Evolutionary conservation across 2,797 vertebrate species (phyloP).

Genomic region (Protonibea diacanthus): DNA sequence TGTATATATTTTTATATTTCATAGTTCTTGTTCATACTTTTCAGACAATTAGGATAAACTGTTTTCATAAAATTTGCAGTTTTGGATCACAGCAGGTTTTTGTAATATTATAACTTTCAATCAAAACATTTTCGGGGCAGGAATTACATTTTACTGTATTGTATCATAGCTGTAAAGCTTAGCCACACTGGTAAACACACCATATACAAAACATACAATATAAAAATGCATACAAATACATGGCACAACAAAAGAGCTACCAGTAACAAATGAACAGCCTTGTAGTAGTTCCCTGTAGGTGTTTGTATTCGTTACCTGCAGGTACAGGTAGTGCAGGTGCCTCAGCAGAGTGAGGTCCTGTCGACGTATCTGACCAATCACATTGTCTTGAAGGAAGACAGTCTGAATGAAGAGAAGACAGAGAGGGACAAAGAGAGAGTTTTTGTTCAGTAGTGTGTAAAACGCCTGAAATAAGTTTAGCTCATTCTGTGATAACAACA

Average conservation of each 20-base stretch:
- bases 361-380: slow-evolving; percentile 87
- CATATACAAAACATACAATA: not conserved
- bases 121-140: not conserved
- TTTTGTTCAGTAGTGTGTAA: not conserved
- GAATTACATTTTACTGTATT: not conserved
- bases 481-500: not conserved
- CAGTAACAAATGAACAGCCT: too few relatives aligned
- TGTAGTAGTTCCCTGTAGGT: too few relatives aligned
- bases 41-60: not conserved
- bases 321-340: slow-evolving; percentile 89
- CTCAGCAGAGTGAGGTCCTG: slow-evolving; percentile 83
- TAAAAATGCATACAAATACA: not conserved
- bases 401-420: slow-evolving; percentile 81
- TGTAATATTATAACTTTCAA: too few relatives aligned
- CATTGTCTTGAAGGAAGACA: slow-evolving; percentile 93
- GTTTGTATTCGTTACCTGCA: slow-evolving; percentile 78
- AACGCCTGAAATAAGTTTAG: not conserved
- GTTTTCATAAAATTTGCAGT: not conserved
- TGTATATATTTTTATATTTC: not conserved
- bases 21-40: not conserved
- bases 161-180: not conserved
- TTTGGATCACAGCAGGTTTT: not conserved
- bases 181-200: not conserved
- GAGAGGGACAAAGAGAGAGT: not conserved
- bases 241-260: not conserved